Conservation (phyloP, 2,113 vertebrate genomes). For the Fukomys damarensis region DNA sequence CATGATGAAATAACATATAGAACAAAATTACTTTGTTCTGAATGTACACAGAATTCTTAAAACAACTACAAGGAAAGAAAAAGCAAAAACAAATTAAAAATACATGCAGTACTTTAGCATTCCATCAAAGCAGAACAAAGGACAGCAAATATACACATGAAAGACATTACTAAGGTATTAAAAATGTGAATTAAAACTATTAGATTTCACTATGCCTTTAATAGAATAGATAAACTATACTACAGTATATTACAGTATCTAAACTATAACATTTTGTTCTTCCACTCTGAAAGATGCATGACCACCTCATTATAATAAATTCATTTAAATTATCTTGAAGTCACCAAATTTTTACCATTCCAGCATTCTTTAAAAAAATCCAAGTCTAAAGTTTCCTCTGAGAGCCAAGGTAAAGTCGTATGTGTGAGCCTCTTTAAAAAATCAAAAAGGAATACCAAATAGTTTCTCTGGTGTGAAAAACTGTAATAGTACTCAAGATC, state of each 20-base stretch:
- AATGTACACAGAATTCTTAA: neutral
- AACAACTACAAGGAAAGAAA: neutral
- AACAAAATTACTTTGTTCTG: neutral
- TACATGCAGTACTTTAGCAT: neutral
- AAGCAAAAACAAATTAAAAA: neutral
- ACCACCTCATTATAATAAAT: neutral
- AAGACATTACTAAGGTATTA: neutral
- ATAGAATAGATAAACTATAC: neutral
- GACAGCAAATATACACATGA: neutral
- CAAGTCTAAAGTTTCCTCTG: neutral
- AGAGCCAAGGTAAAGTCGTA: neutral
- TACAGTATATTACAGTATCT: too few species aligned
- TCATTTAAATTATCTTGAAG: neutral
- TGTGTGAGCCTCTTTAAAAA: neutral
- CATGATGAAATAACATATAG: neutral
- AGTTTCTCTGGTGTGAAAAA: too few species aligned
- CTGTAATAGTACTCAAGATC: too few species aligned
- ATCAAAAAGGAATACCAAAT: too few species aligned
- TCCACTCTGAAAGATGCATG: neutral
- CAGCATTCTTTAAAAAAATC: neutral
- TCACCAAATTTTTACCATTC: neutral
- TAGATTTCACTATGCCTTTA: neutral
- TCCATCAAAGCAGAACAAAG: neutral
- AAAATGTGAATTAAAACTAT: neutral
- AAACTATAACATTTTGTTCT: neutral